Percentiles rank a stretch among this genome's conserved stretches.
Evolutionary conservation across 2,113 vertebrate genomes (phyloP).

Genomic region (Leptodactylus fuscus): DNA sequence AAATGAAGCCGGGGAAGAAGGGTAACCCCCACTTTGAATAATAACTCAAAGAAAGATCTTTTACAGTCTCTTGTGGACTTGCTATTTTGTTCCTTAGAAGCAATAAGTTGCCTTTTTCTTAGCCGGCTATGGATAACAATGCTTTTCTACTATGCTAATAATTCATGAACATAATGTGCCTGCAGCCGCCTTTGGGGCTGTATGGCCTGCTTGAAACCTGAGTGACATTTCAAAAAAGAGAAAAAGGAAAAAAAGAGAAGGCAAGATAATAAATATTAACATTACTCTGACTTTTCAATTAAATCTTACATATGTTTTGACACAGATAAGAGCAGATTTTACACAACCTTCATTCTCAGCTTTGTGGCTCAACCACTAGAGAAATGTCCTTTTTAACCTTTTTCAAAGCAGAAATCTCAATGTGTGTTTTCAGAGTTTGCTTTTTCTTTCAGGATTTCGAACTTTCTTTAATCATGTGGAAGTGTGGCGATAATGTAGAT

Average conservation of each 20-base stretch:
- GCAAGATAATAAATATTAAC: slow-evolving; percentile 48
- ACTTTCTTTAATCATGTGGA: slow-evolving; percentile 37
- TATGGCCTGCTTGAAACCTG: slow-evolving; percentile 50
- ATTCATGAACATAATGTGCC: slow-evolving; percentile 50
- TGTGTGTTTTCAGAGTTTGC: slow-evolving; percentile 23
- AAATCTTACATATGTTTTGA: slow-evolving; percentile 47
- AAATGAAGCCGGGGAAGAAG: neutral
- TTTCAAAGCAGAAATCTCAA: slow-evolving; percentile 26
- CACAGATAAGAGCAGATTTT: slow-evolving; percentile 39
- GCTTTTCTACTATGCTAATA: slow-evolving; percentile 40
- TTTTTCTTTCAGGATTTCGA: slow-evolving; percentile 4
- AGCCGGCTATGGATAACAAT: slow-evolving; percentile 41
- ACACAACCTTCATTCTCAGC: slow-evolving; percentile 38
- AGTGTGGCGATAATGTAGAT: slow-evolving; percentile 30
- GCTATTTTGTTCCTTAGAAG: slow-evolving; percentile 42
- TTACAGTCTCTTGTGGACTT: slow-evolving; percentile 42
- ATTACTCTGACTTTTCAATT: slow-evolving; percentile 47
- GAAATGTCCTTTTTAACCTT: slow-evolving; percentile 44
- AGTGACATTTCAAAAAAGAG: slow-evolving; percentile 42
- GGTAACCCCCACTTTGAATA: slow-evolving; percentile 26
- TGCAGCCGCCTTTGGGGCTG: slow-evolving; percentile 45
- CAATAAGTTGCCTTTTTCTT: slow-evolving; percentile 42
- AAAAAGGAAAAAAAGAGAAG: slow-evolving; percentile 4
- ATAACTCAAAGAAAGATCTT: slow-evolving; percentile 42
- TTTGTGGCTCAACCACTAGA: slow-evolving; percentile 17